Evolutionary conservation across 2,888 invertebrate species (phyloP).

Genomic region (Macrosiphum euphorbiae): DNA sequence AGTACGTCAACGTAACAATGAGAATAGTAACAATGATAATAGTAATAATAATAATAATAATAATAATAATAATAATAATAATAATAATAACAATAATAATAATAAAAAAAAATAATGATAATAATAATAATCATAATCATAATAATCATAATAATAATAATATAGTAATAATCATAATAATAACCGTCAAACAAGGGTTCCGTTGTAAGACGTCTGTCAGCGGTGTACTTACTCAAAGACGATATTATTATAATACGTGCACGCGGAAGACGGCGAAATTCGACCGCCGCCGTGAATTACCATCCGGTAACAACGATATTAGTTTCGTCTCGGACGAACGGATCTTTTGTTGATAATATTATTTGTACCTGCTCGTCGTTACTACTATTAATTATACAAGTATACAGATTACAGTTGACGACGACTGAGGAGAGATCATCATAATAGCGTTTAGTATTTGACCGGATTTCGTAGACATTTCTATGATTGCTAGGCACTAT

Average conservation of each 20-base stretch:
- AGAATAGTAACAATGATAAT: not conserved
- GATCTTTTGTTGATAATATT: not conserved
- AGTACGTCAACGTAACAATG: not conserved
- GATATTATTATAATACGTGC: not conserved
- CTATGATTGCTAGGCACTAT: not conserved
- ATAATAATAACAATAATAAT: not conserved
- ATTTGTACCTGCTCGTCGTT: not conserved
- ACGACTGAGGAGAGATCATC: not conserved
- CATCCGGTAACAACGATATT: not conserved
- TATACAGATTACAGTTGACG: not conserved
- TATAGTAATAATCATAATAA: not conserved
- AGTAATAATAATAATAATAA: not conserved
- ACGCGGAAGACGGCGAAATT: not conserved
- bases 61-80: not conserved
- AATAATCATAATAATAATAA: not conserved
- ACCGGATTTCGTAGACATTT: not conserved
- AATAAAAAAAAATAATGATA: not conserved
- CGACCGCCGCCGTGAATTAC: not conserved
- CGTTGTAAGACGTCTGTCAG: not conserved
- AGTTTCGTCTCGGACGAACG: not conserved
- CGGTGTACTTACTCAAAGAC: not conserved
- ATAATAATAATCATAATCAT: not conserved
- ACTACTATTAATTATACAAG: not conserved
- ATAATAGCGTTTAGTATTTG: not conserved
- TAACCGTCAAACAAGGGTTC: not conserved